These are phyloP conservation scores for Nymphalis urticae DNA, from an alignment of 2,888 invertebrate species.

Conservation along the genomic window DNA sequence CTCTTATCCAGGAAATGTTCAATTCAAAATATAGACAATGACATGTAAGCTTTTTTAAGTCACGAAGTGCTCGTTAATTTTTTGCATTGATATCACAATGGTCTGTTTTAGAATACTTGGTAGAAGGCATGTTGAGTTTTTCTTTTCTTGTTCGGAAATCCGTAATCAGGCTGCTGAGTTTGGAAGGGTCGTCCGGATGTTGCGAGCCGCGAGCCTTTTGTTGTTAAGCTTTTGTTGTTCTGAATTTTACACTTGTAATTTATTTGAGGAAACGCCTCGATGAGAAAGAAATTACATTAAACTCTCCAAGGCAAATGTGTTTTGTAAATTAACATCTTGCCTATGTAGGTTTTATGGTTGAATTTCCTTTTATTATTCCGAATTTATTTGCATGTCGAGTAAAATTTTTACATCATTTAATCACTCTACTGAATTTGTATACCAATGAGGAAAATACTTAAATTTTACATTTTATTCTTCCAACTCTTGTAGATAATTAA, in stretches of 20 bases:
- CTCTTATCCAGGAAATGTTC: conserved; percentile 61
- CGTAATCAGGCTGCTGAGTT: conserved; percentile 81
- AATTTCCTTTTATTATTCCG: conserved; percentile 49
- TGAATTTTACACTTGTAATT: conserved; percentile 82
- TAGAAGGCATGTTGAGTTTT: conserved; percentile 52
- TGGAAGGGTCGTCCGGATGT: conserved; percentile 80
- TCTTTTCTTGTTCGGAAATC: conserved; percentile 78
- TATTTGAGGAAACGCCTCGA: conserved; percentile 80
- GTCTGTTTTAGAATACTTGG: conserved; percentile 61
- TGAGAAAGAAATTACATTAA: conserved; percentile 79
- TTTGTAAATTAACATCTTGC: conserved; percentile 76
- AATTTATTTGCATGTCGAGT: conserved; percentile 34
- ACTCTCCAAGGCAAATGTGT: conserved; percentile 79
- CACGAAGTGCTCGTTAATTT: conserved; percentile 40
- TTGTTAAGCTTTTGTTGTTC: conserved; percentile 80
- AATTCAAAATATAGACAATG: conserved; percentile 55
- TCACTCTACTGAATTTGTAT: conserved; percentile 23
- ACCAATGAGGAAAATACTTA: conserved; percentile 15
- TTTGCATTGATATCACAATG: conserved; percentile 49
- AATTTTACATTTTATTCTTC: conserved; percentile 14
- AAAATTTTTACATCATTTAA: conserved; percentile 28
- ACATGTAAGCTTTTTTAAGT: conserved; percentile 38
- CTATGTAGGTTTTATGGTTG: conserved; percentile 60
- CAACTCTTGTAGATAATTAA: conserved; percentile 11
- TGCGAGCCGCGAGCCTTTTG: conserved; percentile 80